A percentile compares a stretch with the other conserved stretches of the same genome.
phyloP scores from a whole-genome alignment of 2,113 vertebrate species.

The Pollachius pollachius region DNA sequence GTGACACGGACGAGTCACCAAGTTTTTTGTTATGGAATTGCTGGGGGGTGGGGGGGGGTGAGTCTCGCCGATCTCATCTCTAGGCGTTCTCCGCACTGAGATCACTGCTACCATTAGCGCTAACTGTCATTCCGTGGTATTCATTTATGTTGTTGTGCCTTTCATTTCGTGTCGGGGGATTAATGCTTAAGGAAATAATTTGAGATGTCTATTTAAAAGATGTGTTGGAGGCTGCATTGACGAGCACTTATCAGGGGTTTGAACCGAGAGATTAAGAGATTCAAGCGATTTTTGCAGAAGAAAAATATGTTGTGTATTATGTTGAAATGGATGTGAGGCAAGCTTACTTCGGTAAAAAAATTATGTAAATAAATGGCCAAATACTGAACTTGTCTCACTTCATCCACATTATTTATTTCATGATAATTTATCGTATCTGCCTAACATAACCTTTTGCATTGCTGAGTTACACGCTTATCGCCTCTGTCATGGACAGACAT shows the following conservation, averaged over 20 bases:
- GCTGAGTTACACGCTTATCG: no score
- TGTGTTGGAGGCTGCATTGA: conserved; percentile 36
- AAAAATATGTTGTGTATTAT: conserved; percentile 30
- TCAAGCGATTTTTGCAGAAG: conserved; percentile 34
- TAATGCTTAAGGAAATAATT: conserved; percentile 50
- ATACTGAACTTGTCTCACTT: conserved; percentile 19
- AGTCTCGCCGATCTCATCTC: conserved; percentile 36
- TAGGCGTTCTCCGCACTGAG: conserved; percentile 6
- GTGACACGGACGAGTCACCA: conserved; percentile 14
- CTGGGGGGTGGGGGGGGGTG: not conserved
- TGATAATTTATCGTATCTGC: not conserved
- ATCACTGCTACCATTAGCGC: not conserved
- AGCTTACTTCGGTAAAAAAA: conserved; percentile 31
- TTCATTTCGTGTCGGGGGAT: conserved; percentile 52
- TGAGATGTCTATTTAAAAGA: conserved; percentile 59
- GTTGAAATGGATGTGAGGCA: conserved; percentile 36
- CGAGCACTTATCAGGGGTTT: conserved; percentile 44
- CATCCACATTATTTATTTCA: no score
- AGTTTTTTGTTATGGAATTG: conserved; percentile 29
- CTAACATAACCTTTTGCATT: not conserved
- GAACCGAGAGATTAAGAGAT: conserved; percentile 42
- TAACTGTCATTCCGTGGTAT: conserved; percentile 38
- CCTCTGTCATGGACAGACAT: no score
- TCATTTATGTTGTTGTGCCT: conserved; percentile 59
- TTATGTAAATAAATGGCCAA: conserved; percentile 76